Conservation (phyloP, 2,113 vertebrate species). For the Acinonyx jubatus region DNA sequence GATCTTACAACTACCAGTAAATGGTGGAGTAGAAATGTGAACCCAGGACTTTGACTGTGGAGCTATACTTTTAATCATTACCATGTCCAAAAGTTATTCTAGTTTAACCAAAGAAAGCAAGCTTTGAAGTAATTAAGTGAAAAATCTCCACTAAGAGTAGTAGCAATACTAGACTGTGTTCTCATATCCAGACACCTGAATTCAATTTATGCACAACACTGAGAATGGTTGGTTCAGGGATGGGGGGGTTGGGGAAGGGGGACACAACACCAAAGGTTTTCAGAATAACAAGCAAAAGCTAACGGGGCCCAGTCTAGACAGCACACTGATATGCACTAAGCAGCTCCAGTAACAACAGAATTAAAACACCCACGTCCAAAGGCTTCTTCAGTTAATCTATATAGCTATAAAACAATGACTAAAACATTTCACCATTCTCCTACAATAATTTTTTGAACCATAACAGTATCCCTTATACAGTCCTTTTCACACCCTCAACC, state of each 20-base stretch:
- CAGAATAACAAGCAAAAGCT: slow-evolving; percentile 11
- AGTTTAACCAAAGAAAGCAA: not conserved
- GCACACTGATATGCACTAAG: not conserved
- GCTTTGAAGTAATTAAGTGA: not conserved
- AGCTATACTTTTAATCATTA: not conserved
- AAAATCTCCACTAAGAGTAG: not conserved
- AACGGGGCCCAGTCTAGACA: not conserved
- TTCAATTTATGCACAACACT: not conserved
- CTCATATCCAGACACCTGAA: not conserved
- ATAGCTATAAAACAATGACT: not conserved
- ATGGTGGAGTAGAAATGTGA: not conserved
- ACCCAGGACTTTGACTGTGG: not conserved
- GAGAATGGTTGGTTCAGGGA: not conserved
- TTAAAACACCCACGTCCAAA: slow-evolving; percentile 22
- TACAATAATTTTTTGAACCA: not conserved
- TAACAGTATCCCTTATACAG: not conserved
- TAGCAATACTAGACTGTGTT: not conserved
- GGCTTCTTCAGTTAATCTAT: not conserved
- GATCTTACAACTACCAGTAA: not conserved
- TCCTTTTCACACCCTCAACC: not conserved
- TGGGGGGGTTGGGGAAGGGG: not conserved
- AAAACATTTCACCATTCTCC: not conserved
- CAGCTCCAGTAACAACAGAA: not conserved
- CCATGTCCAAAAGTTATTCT: not conserved
- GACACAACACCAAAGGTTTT: not conserved